Evolutionary conservation across 2,113 vertebrate genomes (phyloP), one percentile per base, ranked within the genome.

Genomic region (Corythoichthys intestinalis): DNA sequence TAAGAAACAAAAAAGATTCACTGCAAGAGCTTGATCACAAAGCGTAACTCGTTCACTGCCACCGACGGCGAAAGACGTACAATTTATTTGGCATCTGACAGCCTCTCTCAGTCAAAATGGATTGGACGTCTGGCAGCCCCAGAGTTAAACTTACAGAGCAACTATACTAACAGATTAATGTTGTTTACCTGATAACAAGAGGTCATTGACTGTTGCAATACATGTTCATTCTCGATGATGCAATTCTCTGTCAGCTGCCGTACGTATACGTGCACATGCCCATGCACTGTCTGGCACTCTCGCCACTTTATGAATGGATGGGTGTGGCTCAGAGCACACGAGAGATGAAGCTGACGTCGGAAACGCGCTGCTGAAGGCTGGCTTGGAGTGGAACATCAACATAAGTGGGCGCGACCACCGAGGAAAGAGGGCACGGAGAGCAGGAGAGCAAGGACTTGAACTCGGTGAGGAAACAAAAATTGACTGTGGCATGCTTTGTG

Each of bases 221-320:
- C 56, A 37, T 57, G 11, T 11, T 13, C 11, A 37, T 4, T 4
- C 2, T 28, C 41, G 41, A 6, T 47, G 4, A 34, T 28, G 61
- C 14, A 12, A 28, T 46, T 63, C 11, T 20, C 11, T 47, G 44
- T 44, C n/a, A 47, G 1, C 60, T 46, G 38, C 17, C 8, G n/a
- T 34, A 13, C 39, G 44, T 63, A 34, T 28, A 6, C 59, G 39
- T 15, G 56, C 13, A 37, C 56, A 14, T 37, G 56, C 34, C 12
- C 56, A 58, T 58, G 34, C 34, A 63, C 60, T 4, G 10, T n/a
- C 60, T 62, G 78, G 72, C 73, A 67, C 76, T 10, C 56, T 65
- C 70, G 71, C 71, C 50, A 80, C 82, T 91, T 92, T 89, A 92
- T 93, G 91, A 93, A 93, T 93, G 90, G 84, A 87, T 85, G 91